Percentiles rank a stretch among this genome's conserved stretches.
Evolutionary conservation across 2,797 vertebrate species (phyloP).

Genomic region (Sarcophilus harrisii): DNA sequence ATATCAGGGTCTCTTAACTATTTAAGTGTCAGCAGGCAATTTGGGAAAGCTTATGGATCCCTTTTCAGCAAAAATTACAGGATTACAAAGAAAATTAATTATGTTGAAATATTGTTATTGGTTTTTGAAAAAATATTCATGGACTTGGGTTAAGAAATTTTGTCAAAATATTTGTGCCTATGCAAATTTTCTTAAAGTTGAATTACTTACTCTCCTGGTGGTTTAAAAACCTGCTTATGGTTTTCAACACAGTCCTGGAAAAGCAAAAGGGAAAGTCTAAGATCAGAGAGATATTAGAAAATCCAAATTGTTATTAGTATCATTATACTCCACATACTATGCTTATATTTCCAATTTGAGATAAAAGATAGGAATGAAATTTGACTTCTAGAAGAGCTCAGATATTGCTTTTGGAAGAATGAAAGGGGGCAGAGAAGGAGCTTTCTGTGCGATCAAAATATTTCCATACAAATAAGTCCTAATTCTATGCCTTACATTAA

Average conservation of each 20-base stretch:
- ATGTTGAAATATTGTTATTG: not conserved
- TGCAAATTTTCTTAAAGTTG: not conserved
- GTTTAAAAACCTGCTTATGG: not conserved
- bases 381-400: not conserved
- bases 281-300: not conserved
- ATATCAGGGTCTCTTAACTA: not conserved
- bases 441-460: conserved; percentile 4
- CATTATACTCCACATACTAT: not conserved
- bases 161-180: not conserved
- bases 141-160: not conserved
- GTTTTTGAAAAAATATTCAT: not conserved
- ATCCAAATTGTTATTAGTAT: not conserved
- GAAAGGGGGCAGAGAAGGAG: not conserved
- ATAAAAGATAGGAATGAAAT: not conserved
- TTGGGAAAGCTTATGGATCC: not conserved
- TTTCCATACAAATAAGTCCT: not conserved
- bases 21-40: not conserved
- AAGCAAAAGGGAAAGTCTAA: not conserved
- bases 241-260: not conserved
- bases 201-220: not conserved
- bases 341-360: not conserved
- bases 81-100: not conserved
- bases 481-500: conserved; percentile 19
- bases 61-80: not conserved
- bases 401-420: conserved; percentile 27